Base-by-base conservation (phyloP, 2,113 vertebrate genomes). In the Pygoscelis adeliae region DNA sequence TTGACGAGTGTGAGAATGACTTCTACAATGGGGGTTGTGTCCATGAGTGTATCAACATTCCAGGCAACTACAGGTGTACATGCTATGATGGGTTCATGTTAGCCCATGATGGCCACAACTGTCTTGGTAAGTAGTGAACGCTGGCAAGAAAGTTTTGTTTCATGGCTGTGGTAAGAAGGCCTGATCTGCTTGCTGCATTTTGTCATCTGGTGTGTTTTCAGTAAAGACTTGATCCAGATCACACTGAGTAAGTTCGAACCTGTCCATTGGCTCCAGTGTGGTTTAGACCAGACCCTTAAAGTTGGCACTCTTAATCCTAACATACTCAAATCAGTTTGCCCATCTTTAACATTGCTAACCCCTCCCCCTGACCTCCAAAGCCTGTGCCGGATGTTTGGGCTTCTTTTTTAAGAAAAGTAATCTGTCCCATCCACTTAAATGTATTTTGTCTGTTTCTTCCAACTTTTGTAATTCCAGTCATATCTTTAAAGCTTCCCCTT, bases 31-130 rank as follows among this genome's bases (percentile, higher is more conserved):
- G 99, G 0, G 99, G 99, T 79, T 99, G 99, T 18, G 99, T 99
- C 71, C 99, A 99, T 0, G 99, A 99, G 90, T 99, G 99, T 88
- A 99, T 99, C 98, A 99, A 99, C 98, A 99, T 99, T 92, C 99
- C 99, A 2, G 99, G 99, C 17, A 99, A 99, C 98, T 99, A 99
- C 98, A 97, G 99, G 69, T 99, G 99, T 86, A 99, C 99, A 2
- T 99, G 99, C 98, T 99, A 99, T 1, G 99, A 99, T 42, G 99
- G 99, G 8, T 99, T 99, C 98, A 99, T 99, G 99, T 94, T 99
- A 96, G 99, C 99, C 11, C 99, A 99, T 0, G 99, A 99, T 2
- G 99, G 99, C 93, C 99, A 99, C 98, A 99, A 99, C 98, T 99
- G 99, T 78, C 97, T 99, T 53, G 99, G 99, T 99, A 97, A 98